Base-by-base conservation (phyloP, 2,888 invertebrate genomes). In the Lepetodrilus schrolli region DNA sequence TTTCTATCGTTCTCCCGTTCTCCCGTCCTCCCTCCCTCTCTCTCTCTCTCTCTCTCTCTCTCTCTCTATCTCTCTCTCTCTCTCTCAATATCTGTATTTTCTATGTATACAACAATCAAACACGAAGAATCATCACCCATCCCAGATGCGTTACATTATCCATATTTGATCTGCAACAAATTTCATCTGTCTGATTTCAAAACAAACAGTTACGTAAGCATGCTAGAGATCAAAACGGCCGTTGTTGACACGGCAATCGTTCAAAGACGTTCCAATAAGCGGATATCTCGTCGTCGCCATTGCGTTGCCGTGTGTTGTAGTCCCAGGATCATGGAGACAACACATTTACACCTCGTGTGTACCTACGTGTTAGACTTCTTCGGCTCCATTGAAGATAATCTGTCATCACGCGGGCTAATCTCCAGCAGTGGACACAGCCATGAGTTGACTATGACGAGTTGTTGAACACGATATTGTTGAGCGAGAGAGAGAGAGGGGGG, bases 301-400 rank as follows among this genome's bases (percentile, higher is more conserved):
- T 1, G 43, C 17, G 43, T 43, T 43, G n/a, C 7, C 43, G n/a
- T 7, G 10, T 10, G 13, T 43, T 43, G 17, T 17, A 17, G 3
- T 43, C 4, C n/a, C n/a, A 13, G n/a, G 43, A 43, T 17, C n/a
- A 17, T 17, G 13, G 58, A 58, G 30, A 58, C 58, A 58, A 58
- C n/a, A 30, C 58, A n/a, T n/a, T 30, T 13, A 58, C 58, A 58
- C 58, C 17, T 58, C 30, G 23, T 2, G n/a, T 58, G 26, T 58
- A 58, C 58, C 30, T 58, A 58, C 13, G 58, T 58, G 58, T 58
- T 23, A 58, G 7, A 58, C 26, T 58, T 34, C 30, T 58, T 58
- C 58, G 58, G 58, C 58, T 34, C 58, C 30, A 58, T 58, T 58
- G 58, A 58, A 58, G 34, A 58, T 58, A 58, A 58, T 58, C 58